These are phyloP conservation scores for Manacus vitellinus DNA, from an alignment of 2,113 vertebrate genomes.

Conservation along the genomic window DNA sequence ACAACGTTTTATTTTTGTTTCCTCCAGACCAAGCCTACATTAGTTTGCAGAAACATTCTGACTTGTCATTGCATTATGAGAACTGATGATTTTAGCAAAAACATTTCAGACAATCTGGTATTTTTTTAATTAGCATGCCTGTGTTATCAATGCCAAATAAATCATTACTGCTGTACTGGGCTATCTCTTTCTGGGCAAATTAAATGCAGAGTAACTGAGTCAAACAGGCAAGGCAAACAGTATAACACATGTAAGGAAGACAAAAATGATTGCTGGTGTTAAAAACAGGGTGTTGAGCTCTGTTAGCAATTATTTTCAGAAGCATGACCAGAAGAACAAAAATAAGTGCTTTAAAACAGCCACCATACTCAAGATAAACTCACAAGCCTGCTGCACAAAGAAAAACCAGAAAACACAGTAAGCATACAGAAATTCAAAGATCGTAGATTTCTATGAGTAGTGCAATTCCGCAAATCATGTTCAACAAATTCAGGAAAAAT, in stretches of 20 bases:
- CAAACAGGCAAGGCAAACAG: neutral
- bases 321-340: neutral
- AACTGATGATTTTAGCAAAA: neutral
- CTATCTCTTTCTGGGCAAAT: neutral
- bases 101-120: neutral
- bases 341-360: neutral
- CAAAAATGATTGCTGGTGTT: neutral
- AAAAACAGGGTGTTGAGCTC: neutral
- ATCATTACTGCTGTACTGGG: neutral
- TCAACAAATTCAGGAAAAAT: neutral
- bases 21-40: neutral
- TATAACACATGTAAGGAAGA: neutral
- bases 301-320: neutral
- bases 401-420: neutral
- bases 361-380: neutral
- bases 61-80: neutral
- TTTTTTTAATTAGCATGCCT: neutral
- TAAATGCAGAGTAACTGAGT: neutral
- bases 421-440: neutral
- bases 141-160: neutral
- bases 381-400: neutral
- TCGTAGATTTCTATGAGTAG: neutral
- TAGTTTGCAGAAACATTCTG: neutral
- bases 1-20: neutral
- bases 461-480: neutral